Base-by-base conservation (phyloP, 1,140 invertebrate species). In the Drosophila nannoptera region DNA sequence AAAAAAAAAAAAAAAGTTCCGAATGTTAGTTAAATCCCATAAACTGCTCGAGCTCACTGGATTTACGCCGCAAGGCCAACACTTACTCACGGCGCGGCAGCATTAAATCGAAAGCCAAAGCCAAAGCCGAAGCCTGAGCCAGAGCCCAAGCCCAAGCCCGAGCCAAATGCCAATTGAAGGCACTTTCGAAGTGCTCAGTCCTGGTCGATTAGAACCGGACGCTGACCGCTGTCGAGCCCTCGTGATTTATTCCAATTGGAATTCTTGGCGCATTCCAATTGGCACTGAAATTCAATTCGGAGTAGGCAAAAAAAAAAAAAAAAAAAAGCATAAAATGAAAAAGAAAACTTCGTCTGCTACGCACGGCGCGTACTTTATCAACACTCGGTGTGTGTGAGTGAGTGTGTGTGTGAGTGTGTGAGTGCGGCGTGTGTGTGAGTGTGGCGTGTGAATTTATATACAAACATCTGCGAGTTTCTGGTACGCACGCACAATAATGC, bases 401-500 rank as follows among this genome's bases (percentile, higher is more conserved):
- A n/a, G n/a, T n/a, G n/a, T n/a, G n/a, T n/a, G n/a, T n/a, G n/a
- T n/a, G n/a, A n/a, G n/a, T n/a, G n/a, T n/a, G n/a, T n/a, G n/a
- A n/a, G n/a, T n/a, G n/a, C n/a, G n/a, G n/a, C n/a, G n/a, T n/a
- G n/a, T n/a, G n/a, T n/a, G n/a, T n/a, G n/a, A n/a, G n/a, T n/a
- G n/a, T n/a, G n/a, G n/a, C n/a, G n/a, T n/a, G n/a, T n/a, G n/a
- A 36, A n/a, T n/a, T n/a, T 66, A 29, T 32, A 35, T 12, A 35
- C 33, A 5, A 40, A 4, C 62, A 31, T 40, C 0, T 55, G 7
- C 5, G 4, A n/a, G 8, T 35, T 42, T 68, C 49, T 33, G 12
- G 35, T 54, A 35, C 40, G 62, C 52, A 64, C 63, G 49, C 73
- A 55, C 63, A 60, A 58, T 50, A 69, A 62, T 62, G 59, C 66